phyloP scores from a whole-genome alignment of 1,140 invertebrate genomes.

The Lerema accius region DNA sequence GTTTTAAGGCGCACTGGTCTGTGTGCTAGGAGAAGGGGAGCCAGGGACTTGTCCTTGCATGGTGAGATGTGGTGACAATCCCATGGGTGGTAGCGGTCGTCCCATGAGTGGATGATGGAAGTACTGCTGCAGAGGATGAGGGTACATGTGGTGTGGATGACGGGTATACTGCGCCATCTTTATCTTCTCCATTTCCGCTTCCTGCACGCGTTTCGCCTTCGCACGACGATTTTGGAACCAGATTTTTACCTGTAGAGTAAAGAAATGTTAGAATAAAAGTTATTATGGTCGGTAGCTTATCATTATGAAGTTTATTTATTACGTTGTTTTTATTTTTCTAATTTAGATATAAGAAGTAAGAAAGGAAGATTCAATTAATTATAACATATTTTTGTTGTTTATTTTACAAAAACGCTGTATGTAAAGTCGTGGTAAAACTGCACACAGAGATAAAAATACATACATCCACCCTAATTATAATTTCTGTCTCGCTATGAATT shows the following conservation, averaged over 20 bases:
- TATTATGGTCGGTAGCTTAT: neutral
- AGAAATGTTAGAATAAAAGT: constrained; percentile 28
- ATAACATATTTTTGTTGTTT: too few species aligned
- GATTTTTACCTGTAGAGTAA: constrained; percentile 92
- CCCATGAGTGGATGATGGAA: constrained; percentile 76
- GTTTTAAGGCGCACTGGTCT: constrained; percentile 38
- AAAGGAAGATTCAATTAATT: too few species aligned
- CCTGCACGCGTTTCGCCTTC: constrained; percentile 96
- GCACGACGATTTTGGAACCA: constrained; percentile 99
- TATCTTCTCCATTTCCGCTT: constrained; percentile 96
- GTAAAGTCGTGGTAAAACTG: too few species aligned
- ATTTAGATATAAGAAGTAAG: too few species aligned
- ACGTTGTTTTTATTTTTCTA: too few species aligned
- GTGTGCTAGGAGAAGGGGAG: constrained; percentile 65
- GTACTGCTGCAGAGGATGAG: constrained; percentile 77
- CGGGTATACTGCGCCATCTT: constrained; percentile 87
- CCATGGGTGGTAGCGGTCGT: constrained; percentile 71
- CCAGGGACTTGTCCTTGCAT: constrained; percentile 70
- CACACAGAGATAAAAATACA: too few species aligned
- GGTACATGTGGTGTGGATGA: constrained; percentile 78
- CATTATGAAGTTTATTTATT: too few species aligned
- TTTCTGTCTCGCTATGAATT: too few species aligned
- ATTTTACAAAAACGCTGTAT: too few species aligned
- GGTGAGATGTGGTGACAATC: constrained; percentile 66
- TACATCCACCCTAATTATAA: too few species aligned